These are phyloP conservation scores for Sphaeramia orbicularis DNA, from an alignment of 2,797 vertebrate genomes.

Conservation along the genomic window DNA sequence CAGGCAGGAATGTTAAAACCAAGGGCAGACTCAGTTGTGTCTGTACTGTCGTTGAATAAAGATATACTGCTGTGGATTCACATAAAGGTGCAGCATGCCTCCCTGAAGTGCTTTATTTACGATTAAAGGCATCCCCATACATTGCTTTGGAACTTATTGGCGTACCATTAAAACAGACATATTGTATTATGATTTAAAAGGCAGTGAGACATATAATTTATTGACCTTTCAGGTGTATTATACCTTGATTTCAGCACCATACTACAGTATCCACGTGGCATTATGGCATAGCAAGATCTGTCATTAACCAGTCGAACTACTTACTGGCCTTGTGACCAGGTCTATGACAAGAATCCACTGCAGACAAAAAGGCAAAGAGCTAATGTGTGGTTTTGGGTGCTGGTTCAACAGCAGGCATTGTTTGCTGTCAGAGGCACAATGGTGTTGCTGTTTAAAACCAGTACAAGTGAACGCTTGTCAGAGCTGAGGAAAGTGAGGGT, in stretches of 20 bases:
- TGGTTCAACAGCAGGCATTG: conserved; percentile 79
- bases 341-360: conserved; percentile 74
- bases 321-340: conserved; percentile 69
- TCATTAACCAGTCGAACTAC: conserved; percentile 45
- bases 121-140: not conserved
- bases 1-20: conserved; percentile 65
- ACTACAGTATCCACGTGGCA: conserved; percentile 30
- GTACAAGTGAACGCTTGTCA: conserved; percentile 78
- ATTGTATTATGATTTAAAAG: conserved; percentile 22
- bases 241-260: conserved; percentile 8
- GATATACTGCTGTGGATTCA: conserved; percentile 32
- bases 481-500: conserved; percentile 60
- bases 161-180: not conserved
- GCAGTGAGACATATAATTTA: not conserved
- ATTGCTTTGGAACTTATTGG: conserved; percentile 9
- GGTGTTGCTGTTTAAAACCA: conserved; percentile 78
- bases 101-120: conserved; percentile 26
- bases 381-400: conserved; percentile 77
- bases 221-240: conserved; percentile 7
- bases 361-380: conserved; percentile 77
- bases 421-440: conserved; percentile 80
- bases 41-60: conserved; percentile 24
- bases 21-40: conserved; percentile 35
- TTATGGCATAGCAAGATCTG: conserved; percentile 27
- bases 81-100: conserved; percentile 18